phyloP scores from a whole-genome alignment of 1,140 invertebrate genomes.

The Plutomurus gul region DNA sequence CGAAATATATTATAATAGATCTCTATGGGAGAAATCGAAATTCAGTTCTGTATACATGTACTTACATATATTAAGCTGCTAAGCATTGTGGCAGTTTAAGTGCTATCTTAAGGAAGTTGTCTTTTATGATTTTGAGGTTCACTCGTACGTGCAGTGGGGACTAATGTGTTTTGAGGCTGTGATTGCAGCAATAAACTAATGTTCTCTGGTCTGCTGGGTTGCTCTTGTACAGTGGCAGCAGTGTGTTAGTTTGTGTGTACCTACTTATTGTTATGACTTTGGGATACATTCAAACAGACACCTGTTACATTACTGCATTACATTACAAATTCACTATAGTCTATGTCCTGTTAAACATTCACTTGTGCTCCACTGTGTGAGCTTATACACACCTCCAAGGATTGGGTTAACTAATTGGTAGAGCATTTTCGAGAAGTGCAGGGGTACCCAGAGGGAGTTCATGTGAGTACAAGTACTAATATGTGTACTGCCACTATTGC shows the following conservation, averaged over 20 bases:
- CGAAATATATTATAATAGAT: background rate
- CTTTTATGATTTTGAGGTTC: background rate
- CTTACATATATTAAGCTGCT: no score
- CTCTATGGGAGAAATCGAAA: background rate
- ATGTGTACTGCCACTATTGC: no score
- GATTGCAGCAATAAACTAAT: slow-evolving; percentile 1
- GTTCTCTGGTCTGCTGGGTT: background rate
- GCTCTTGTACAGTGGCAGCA: background rate
- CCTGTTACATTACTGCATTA: background rate
- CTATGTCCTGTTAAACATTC: no score
- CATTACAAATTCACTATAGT: no score
- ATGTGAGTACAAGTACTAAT: no score
- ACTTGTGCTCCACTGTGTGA: no score
- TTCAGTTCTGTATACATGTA: background rate
- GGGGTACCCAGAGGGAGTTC: no score
- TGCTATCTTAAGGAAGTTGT: background rate
- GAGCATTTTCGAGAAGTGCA: no score
- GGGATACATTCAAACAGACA: background rate
- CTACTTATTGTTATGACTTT: background rate
- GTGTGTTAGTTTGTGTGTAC: background rate
- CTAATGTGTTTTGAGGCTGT: background rate
- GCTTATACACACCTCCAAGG: no score
- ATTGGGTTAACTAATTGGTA: no score
- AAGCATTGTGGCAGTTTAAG: background rate
- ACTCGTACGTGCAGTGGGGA: background rate